These are phyloP conservation scores for Gryon sp. DNA, from an alignment of 1,140 invertebrate species.

Conservation along the genomic window DNA sequence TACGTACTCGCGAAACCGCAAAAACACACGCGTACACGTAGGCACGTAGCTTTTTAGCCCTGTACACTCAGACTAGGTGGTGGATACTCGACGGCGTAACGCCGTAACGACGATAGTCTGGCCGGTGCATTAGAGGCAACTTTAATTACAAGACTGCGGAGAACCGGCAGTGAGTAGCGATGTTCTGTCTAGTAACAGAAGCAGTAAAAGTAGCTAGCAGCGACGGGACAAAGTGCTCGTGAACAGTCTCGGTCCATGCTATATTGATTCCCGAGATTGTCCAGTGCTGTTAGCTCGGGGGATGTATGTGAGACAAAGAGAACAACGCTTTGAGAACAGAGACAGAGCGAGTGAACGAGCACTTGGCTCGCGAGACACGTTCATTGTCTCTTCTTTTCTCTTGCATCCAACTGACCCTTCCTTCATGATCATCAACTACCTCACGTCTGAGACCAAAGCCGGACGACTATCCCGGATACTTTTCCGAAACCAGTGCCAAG, in stretches of 20 bases:
- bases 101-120: constrained; percentile 65
- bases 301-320: background rate
- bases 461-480: constrained; percentile 32
- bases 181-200: constrained; percentile 50
- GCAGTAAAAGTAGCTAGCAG: constrained; percentile 57
- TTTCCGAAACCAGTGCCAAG: constrained; percentile 54
- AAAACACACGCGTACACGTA: constrained; percentile 51
- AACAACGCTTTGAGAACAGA: background rate
- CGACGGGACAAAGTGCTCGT: constrained; percentile 62
- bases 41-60: constrained; percentile 59
- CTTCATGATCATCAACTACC: constrained; percentile 64
- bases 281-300: constrained; percentile 41
- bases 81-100: constrained; percentile 46
- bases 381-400: constrained; percentile 67
- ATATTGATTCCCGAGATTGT: constrained; percentile 66
- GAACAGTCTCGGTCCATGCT: constrained; percentile 64
- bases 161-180: constrained; percentile 50
- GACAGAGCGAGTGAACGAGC: constrained; percentile 24
- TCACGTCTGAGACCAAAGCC: constrained; percentile 52
- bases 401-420: constrained; percentile 61
- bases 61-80: constrained; percentile 48
- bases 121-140: constrained; percentile 69
- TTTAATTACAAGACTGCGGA: constrained; percentile 70
- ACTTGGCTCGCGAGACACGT: constrained; percentile 73
- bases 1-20: constrained; percentile 47